A percentile compares a stretch with the other conserved stretches of the same genome.
Evolutionary conservation across 1,140 invertebrate species (phyloP).

Genomic region (Rhagoletis zephyria): DNA sequence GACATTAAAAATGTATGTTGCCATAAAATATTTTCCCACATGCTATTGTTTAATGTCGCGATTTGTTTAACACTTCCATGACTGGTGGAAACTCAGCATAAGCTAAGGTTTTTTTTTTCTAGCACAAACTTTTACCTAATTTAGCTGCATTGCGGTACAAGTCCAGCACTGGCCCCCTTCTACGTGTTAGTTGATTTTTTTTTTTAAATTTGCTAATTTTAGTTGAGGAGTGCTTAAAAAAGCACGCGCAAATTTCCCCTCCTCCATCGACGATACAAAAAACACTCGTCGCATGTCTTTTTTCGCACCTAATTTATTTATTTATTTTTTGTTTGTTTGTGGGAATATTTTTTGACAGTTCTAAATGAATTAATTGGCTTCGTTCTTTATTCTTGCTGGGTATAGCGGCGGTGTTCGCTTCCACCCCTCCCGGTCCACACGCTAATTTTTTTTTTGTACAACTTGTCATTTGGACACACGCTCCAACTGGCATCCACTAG

Average conservation of each 20-base stretch:
- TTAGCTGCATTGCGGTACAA: too few relatives aligned
- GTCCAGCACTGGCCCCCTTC: not conserved
- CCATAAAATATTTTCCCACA: too few relatives aligned
- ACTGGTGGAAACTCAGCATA: too few relatives aligned
- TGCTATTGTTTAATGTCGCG: too few relatives aligned
- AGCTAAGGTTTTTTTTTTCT: too few relatives aligned
- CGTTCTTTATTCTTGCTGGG: not conserved
- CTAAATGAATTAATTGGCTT: conserved; percentile 15
- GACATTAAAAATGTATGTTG: too few relatives aligned
- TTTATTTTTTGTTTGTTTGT: not conserved
- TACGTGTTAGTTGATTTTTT: not conserved
- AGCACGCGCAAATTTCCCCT: not conserved
- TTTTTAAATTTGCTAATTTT: conserved; percentile 12
- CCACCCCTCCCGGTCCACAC: too few relatives aligned
- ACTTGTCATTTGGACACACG: not conserved
- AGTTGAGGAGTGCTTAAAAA: not conserved
- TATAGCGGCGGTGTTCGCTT: too few relatives aligned
- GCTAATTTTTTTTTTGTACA: too few relatives aligned
- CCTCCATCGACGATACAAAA: not conserved
- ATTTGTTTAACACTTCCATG: too few relatives aligned
- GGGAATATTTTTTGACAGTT: not conserved
- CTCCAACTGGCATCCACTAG: not conserved
- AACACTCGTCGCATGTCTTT: not conserved
- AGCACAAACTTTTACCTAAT: too few relatives aligned
- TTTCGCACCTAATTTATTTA: conserved; percentile 1